Evolutionary conservation across 2,888 invertebrate genomes (phyloP).

Genomic region (Sminthurinus aureus): DNA sequence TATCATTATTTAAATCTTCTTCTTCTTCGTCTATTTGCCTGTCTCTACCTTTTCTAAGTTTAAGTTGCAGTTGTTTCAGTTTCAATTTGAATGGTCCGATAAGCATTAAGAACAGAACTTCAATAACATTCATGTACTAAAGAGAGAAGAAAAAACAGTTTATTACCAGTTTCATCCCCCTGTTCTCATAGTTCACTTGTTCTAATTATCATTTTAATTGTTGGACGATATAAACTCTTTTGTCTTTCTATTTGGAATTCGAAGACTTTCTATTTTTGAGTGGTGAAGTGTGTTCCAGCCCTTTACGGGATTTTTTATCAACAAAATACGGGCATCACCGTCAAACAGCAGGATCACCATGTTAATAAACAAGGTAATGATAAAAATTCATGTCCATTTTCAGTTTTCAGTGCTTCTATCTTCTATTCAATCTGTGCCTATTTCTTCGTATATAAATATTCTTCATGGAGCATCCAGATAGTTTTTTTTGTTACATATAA

Average conservation of each 20-base stretch:
- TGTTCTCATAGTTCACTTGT: background rate
- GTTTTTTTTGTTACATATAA: too few relatives aligned
- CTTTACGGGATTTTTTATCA: background rate
- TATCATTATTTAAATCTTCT: constrained; percentile 6
- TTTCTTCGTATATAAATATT: too few relatives aligned
- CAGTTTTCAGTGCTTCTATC: too few relatives aligned
- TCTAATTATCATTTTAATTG: background rate
- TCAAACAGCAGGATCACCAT: constrained; percentile 4
- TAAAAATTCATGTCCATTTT: background rate
- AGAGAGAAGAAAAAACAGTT: background rate
- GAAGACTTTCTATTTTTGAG: background rate
- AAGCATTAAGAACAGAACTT: background rate
- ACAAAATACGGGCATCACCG: background rate
- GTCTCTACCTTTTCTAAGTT: background rate
- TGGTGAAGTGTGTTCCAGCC: constrained; percentile 1
- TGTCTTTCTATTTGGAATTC: background rate
- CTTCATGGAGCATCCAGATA: too few relatives aligned
- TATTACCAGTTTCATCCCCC: background rate
- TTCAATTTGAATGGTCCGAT: background rate
- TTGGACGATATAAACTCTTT: background rate
- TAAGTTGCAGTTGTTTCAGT: background rate
- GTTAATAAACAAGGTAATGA: constrained; percentile 1
- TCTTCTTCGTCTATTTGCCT: constrained; percentile 17
- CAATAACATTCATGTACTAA: too few relatives aligned
- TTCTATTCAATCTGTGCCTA: too few relatives aligned